These are phyloP conservation scores for Teleogryllus oceanicus DNA, from an alignment of 2,888 invertebrate genomes.

Conservation along the genomic window DNA sequence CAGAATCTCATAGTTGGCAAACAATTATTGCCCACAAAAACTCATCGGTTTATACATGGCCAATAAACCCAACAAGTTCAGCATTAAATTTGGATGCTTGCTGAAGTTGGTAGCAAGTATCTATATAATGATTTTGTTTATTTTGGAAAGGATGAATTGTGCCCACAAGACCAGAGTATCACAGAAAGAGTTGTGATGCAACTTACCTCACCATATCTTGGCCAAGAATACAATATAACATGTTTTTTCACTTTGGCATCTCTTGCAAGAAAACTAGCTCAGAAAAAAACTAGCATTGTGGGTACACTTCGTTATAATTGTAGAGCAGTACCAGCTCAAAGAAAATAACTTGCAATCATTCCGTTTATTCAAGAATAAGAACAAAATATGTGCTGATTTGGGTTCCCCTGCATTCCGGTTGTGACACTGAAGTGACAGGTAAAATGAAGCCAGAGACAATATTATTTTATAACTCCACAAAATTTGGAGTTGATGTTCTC, in stretches of 20 bases:
- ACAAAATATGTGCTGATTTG: background rate
- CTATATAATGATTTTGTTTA: conserved; percentile 23
- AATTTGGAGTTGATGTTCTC: background rate
- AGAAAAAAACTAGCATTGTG: conserved; percentile 18
- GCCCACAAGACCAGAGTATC: conserved; percentile 18
- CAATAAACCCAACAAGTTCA: conserved; percentile 12
- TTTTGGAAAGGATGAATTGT: conserved; percentile 25
- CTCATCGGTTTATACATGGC: background rate
- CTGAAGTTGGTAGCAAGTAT: conserved; percentile 26
- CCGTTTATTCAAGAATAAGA: background rate
- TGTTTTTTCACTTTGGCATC: background rate
- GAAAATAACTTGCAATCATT: background rate
- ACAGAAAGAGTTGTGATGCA: conserved; percentile 24
- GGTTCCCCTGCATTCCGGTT: background rate
- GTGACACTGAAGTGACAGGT: background rate
- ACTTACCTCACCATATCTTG: conserved; percentile 22
- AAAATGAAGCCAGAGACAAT: background rate
- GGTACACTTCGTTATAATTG: background rate
- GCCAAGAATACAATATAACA: background rate
- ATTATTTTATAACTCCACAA: background rate
- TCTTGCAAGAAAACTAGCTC: background rate
- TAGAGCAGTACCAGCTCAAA: conserved; percentile 9
- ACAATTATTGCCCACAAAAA: conserved; percentile 21
- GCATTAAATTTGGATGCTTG: conserved; percentile 21
- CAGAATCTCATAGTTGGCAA: conserved; percentile 18